phyloP scores from a whole-genome alignment of 2,797 vertebrate species.

The Pseudomugil gertrudae region DNA sequence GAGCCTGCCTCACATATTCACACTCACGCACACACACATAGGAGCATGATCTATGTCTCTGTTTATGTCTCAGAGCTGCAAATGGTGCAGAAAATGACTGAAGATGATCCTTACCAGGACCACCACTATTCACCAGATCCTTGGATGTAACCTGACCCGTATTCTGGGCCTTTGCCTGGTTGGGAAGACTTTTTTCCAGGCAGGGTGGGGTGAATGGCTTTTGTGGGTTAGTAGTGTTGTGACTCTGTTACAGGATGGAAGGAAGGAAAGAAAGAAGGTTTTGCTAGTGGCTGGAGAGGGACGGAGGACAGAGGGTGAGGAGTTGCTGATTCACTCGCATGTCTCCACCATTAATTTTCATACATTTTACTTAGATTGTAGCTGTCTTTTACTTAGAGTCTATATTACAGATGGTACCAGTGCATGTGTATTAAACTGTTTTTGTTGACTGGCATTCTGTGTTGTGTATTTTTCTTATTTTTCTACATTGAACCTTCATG shows the following conservation, averaged over 20 bases:
- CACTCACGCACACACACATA: constrained; percentile 47
- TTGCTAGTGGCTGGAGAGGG: constrained; percentile 77
- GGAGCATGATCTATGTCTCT: constrained; percentile 65
- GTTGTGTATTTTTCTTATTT: constrained; percentile 59
- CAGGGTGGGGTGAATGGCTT: constrained; percentile 77
- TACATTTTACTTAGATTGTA: constrained; percentile 43
- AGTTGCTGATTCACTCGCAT: constrained; percentile 79
- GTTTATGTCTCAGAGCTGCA: constrained; percentile 63
- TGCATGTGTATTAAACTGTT: constrained; percentile 69
- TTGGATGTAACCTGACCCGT: constrained; percentile 81
- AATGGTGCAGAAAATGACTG: constrained; percentile 82
- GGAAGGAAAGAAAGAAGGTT: constrained; percentile 77
- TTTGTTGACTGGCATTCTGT: constrained; percentile 31
- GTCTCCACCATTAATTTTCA: constrained; percentile 75
- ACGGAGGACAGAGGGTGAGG: constrained; percentile 81
- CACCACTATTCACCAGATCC: constrained; percentile 65
- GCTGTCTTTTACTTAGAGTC: constrained; percentile 22
- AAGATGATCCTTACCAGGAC: constrained; percentile 66
- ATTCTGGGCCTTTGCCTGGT: constrained; percentile 77
- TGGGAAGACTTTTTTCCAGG: constrained; percentile 65
- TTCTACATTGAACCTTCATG: constrained; percentile 57
- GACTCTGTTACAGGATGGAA: constrained; percentile 80
- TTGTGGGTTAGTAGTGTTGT: constrained; percentile 76
- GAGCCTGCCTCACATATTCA: constrained; percentile 54
- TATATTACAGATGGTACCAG: constrained; percentile 35